These are phyloP conservation scores for Andrena praecox DNA, from an alignment of 2,888 invertebrate genomes.

Conservation along the genomic window DNA sequence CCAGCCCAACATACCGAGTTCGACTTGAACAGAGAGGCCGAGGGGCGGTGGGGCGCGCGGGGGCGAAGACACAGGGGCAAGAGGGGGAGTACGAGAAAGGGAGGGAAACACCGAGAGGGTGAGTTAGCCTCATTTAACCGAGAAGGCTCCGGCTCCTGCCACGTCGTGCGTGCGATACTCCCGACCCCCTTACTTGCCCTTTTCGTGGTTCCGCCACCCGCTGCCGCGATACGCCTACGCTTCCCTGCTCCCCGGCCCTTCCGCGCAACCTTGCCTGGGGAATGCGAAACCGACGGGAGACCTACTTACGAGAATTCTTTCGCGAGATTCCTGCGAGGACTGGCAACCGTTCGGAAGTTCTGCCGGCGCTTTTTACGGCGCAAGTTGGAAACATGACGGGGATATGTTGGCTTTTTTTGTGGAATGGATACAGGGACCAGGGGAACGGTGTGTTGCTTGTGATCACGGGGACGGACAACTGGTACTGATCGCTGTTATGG, in stretches of 20 bases:
- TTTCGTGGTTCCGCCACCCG: constrained; percentile 65
- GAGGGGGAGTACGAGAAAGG: constrained; percentile 9
- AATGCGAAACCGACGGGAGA: constrained; percentile 35
- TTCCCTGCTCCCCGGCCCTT: constrained; percentile 59
- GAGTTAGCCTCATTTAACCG: constrained; percentile 82
- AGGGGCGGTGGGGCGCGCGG: background rate
- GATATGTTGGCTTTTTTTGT: too few relatives aligned
- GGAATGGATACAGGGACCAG: too few relatives aligned
- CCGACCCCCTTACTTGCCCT: constrained; percentile 62
- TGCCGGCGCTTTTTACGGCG: too few relatives aligned
- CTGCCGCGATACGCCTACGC: constrained; percentile 57
- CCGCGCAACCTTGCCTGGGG: constrained; percentile 34
- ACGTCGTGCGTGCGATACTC: constrained; percentile 74
- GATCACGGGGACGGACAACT: too few relatives aligned
- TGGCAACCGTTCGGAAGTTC: too few relatives aligned
- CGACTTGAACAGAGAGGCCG: constrained; percentile 52
- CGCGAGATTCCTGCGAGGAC: too few relatives aligned
- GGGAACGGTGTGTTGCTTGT: too few relatives aligned
- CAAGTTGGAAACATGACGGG: too few relatives aligned
- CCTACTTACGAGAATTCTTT: constrained; percentile 21
- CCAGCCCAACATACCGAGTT: constrained; percentile 76
- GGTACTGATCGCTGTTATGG: too few relatives aligned
- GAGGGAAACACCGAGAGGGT: constrained; percentile 54
- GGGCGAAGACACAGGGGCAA: constrained; percentile 21
- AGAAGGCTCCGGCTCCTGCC: constrained; percentile 74